phyloP scores from a whole-genome alignment of 2,797 vertebrate species.

The Alosa sapidissima region DNA sequence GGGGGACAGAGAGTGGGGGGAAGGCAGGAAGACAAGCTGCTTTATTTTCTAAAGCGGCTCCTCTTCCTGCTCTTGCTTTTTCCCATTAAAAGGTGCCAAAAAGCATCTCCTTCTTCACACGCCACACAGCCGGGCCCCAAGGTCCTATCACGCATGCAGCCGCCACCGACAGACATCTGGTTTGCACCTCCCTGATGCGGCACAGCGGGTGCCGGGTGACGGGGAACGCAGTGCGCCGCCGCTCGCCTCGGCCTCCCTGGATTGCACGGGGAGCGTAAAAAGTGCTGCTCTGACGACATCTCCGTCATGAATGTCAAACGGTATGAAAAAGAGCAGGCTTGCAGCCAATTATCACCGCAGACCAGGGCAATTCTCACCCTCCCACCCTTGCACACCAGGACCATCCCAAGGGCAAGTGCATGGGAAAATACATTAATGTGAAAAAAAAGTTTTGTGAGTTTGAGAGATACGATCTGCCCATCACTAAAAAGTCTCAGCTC shows the following conservation, averaged over 20 bases:
- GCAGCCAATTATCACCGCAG: conserved; percentile 54
- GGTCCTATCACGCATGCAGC: conserved; percentile 30
- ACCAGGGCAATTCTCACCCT: conserved; percentile 57
- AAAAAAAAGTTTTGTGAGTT: neutral
- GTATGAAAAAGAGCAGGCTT: conserved; percentile 40
- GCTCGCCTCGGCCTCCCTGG: conserved; percentile 36
- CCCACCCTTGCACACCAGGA: conserved; percentile 15
- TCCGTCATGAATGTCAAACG: conserved; percentile 44
- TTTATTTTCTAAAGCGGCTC: conserved; percentile 13
- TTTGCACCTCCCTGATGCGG: conserved; percentile 54
- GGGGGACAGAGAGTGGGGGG: neutral
- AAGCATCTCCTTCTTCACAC: conserved; percentile 43
- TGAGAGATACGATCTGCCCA: neutral
- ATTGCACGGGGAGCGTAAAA: conserved; percentile 33
- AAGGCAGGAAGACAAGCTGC: conserved; percentile 28
- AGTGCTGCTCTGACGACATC: conserved; percentile 39
- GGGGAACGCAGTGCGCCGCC: conserved; percentile 20
- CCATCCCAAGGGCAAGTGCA: conserved; percentile 46
- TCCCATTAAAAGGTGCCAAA: conserved; percentile 56
- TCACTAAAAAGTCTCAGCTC: neutral
- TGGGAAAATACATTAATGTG: conserved; percentile 2
- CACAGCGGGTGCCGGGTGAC: conserved; percentile 39
- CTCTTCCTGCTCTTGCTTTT: conserved; percentile 26
- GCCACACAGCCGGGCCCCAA: conserved; percentile 48
- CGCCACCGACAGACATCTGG: conserved; percentile 58